Evolutionary conservation across 2,113 vertebrate genomes (phyloP), one percentile per base, ranked within the genome.

Genomic region (Lagopus leucura): DNA sequence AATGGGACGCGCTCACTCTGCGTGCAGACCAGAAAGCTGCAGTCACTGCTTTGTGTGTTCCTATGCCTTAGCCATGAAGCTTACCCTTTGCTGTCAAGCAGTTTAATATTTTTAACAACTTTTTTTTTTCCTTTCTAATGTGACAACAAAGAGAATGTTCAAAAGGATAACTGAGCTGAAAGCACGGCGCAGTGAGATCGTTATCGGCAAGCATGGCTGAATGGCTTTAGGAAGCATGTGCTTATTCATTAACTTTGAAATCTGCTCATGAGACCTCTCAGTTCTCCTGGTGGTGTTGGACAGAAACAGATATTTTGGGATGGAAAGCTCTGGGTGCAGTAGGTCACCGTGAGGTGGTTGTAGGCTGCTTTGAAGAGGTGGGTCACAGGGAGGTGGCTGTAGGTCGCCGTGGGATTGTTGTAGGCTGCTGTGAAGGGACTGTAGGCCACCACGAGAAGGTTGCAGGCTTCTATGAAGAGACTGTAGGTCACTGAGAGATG

Each of bases 21-120:
- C n/a, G 6, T 3, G 1, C 17, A 11, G 4, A 3, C 55, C 36
- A 15, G 48, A n/a, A 3, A n/a, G 16, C 20, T 27, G 0, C 5
- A 5, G 18, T 4, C 47, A 28, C 48, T 13, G 8, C 61, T 18
- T 10, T n/a, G 47, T 30, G 47, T 69, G 6, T n/a, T 55, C 63
- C 6, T 0, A 5, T 19, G 24, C 36, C 50, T 15, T 38, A n/a
- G 21, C 42, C 28, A 2, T 64, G 22, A 38, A 80, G 40, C 20
- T 63, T 47, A 8, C 70, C 28, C 64, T 75, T 47, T 47, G 57
- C 64, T 60, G 5, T 25, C 4, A 27, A 81, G 80, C 6, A 21
- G 1, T 32, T 65, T 11, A 25, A 25, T 27, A 32, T 32, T 73
- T 66, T 67, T n/a, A 3, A 55, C 27, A 61, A 20, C 28, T 6